Conservation (phyloP, 2,888 invertebrate genomes). For the Aspidapion aeneum region DNA sequence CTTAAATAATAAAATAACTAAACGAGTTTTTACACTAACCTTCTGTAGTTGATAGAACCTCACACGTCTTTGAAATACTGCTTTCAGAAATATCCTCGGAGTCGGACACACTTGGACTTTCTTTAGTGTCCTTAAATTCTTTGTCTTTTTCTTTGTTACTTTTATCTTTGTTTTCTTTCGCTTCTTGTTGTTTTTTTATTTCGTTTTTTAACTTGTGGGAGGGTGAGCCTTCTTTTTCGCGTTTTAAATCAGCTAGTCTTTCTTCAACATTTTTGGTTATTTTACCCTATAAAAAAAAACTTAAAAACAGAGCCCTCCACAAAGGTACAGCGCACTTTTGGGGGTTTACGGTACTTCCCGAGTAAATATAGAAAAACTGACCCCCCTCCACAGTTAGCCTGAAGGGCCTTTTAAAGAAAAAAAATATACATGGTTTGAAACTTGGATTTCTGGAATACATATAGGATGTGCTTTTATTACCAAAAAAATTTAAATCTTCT, state of each 20-base stretch:
- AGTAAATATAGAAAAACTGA: no score
- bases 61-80: slow-evolving; percentile 46
- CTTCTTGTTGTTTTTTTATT: not conserved
- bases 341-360: no score
- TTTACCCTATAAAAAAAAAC: slow-evolving; percentile 51
- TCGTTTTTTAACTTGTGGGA: slow-evolving; percentile 41
- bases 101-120: slow-evolving; percentile 61
- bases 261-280: slow-evolving; percentile 76
- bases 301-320: no score
- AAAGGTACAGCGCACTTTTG: no score
- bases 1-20: no score
- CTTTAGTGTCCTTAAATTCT: slow-evolving; percentile 32
- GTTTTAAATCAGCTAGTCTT: slow-evolving; percentile 65
- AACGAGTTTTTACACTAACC: no score
- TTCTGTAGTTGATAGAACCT: slow-evolving; percentile 45
- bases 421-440: not conserved
- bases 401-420: not conserved
- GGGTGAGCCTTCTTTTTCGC: slow-evolving; percentile 40
- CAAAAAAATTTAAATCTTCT: no score
- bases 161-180: slow-evolving; percentile 4
- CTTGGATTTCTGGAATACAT: not conserved
- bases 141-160: slow-evolving; percentile 8
- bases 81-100: slow-evolving; percentile 55
- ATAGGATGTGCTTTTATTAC: no score
- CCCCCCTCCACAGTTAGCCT: not conserved